phyloP scores from a whole-genome alignment of 2,113 vertebrate genomes.

The Neodontobutis hainanensis region DNA sequence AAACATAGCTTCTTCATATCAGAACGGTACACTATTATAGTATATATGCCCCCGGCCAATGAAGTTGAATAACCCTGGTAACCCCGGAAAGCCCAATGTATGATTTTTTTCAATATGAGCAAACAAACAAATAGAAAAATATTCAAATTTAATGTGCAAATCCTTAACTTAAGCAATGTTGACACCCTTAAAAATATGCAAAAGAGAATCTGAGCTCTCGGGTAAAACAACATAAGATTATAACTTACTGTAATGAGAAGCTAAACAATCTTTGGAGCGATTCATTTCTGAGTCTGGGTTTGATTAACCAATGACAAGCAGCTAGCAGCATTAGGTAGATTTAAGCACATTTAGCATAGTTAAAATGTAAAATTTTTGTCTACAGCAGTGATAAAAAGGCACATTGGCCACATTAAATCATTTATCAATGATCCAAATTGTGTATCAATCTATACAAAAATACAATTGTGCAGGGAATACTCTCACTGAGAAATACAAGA shows the following conservation, averaged over 20 bases:
- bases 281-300: slow-evolving; percentile 23
- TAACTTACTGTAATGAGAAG: slow-evolving; percentile 15
- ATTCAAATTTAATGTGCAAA: slow-evolving; percentile 71
- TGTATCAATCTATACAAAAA: slow-evolving; percentile 71
- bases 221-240: slow-evolving; percentile 25
- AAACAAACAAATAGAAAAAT: slow-evolving; percentile 50
- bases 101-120: neutral
- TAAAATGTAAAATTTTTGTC: slow-evolving; percentile 41
- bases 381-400: slow-evolving; percentile 70
- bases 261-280: slow-evolving; percentile 54
- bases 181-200: slow-evolving; percentile 44
- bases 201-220: slow-evolving; percentile 26
- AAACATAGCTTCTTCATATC: too few species aligned
- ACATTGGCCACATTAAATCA: slow-evolving; percentile 64
- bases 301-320: slow-evolving; percentile 59
- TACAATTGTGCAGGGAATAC: slow-evolving; percentile 68
- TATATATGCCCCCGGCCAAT: too few species aligned
- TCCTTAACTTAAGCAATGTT: slow-evolving; percentile 60
- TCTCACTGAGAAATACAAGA: slow-evolving; percentile 65
- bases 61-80: too few species aligned
- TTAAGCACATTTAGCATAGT: slow-evolving; percentile 68
- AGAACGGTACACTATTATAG: too few species aligned
- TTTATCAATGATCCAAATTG: slow-evolving; percentile 54
- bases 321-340: slow-evolving; percentile 75
- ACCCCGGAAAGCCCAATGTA: too few species aligned